Evolutionary conservation across 2,888 invertebrate genomes (phyloP), one percentile per base, ranked within the genome.

Genomic region (Agrilus cyanescens): DNA sequence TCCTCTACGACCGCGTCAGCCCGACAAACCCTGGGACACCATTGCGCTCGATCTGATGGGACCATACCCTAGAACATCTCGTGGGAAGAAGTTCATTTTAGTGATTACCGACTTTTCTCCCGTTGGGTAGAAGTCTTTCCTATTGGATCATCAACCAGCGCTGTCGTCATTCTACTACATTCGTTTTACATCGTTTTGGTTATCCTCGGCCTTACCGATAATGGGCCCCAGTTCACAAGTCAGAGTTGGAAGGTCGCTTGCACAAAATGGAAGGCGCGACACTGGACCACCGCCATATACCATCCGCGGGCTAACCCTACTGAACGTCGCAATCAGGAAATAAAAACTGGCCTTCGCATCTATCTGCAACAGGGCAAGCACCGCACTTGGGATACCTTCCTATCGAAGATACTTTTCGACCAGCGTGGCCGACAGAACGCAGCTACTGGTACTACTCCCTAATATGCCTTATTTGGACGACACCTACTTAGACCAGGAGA

Each of bases 91-190:
- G 6, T 47, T 35, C 37, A 34, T 54, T 7, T 37, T 54, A 8
- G 54, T 55, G 1, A 37, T 51, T 0, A 53, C 51, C 1, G 52
- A 55, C 18, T 53, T 1, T 55, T 49, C 31, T 50, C 48, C 7
- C 41, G 47, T 12, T 57, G 56, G 53, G 44, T 46, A 1, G 54
- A 55, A 32, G 54, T 51, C 0, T 52, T 48, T 37, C 44, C 53
- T 1, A 34, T 49, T 12, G 25, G 38, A 4, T 14, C 25, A 3
- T 31, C 48, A 7, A 38, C 41, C 1, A 33, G 47, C 2, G 14
- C n/a, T 2, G 20, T 10, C 7, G 38, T 49, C 3, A 36, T 47
- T 1, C 20, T 38, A 1, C 32, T 53, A 6, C 38, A 36, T 3
- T 43, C 7, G 44, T 48, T 12, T 49, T 46, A 40, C 34, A 31